Evolutionary conservation across 1,140 invertebrate species (phyloP), one percentile per base, ranked within the genome.

Genomic region (Drosophila fuyamai): DNA sequence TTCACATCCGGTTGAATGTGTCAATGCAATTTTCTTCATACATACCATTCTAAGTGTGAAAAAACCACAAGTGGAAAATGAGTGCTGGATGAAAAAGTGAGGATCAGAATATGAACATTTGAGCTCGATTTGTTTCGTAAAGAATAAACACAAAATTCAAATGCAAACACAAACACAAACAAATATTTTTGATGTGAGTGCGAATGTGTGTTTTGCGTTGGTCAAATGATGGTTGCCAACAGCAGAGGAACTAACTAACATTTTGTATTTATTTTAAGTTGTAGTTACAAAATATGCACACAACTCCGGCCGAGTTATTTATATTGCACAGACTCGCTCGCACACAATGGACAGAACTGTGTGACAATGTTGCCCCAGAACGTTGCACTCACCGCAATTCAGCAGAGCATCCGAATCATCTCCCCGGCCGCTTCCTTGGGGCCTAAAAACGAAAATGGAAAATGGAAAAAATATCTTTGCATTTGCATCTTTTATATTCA

Each of bases 231-330:
- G 74, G 74, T 59, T 55, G 71, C 50, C 68, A 50, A 38, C 59
- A 77, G 44, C 59, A 67, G 16, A 56, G 54, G 53, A 79, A 65
- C 56, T 70, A 83, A 68, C 68, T 71, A 75, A 36, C 79, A 72
- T 54, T 85, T 86, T 78, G 65, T 86, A 86, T 86, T 81, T 86
- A 79, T 81, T 85, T 79, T 51, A 85, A 85, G 82, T 86, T 86
- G 78, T 71, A 68, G 65, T 67, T 76, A 81, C 79, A 82, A 85
- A 85, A 85, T 86, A 86, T 85, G 79, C 78, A 86, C 82, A 86
- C 79, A 65, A 60, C 79, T 59, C 63, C 38, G 27, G 38, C 68
- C 61, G 81, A 84, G 81, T 84, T 83, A 84, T 80, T 83, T 84
- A 80, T 84, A 76, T 66, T 79, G 80, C 63, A 55, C 76, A 76